Evolutionary conservation across 2,888 invertebrate genomes (phyloP).

Genomic region (Cryptocephalus primarius): DNA sequence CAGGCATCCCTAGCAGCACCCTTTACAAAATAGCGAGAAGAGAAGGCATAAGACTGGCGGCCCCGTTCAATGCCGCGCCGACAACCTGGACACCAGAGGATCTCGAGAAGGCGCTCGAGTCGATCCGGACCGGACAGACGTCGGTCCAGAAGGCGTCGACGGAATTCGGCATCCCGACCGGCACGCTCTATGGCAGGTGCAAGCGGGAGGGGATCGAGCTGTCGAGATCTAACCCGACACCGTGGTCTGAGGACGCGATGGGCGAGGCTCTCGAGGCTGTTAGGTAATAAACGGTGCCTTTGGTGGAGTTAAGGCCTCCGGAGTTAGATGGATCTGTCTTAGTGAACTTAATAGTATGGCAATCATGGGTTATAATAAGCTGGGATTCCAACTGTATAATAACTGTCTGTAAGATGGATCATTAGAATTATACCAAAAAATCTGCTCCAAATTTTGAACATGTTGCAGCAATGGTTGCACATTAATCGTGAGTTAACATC

Average conservation of each 20-base stretch:
- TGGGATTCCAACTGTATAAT: no score
- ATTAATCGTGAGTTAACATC: no score
- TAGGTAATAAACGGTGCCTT: slow-evolving; percentile 43
- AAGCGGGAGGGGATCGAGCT: slow-evolving; percentile 84
- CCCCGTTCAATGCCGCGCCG: slow-evolving; percentile 84
- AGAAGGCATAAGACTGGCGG: slow-evolving; percentile 79
- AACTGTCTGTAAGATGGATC: no score
- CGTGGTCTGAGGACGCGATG: slow-evolving; percentile 92
- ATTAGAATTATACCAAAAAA: no score
- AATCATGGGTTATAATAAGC: no score
- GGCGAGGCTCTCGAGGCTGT: slow-evolving; percentile 82
- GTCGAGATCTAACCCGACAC: slow-evolving; percentile 80
- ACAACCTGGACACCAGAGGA: slow-evolving; percentile 81
- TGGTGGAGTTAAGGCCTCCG: no score
- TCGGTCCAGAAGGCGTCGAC: slow-evolving; percentile 80
- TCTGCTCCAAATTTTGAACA: no score
- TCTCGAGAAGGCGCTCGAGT: slow-evolving; percentile 68
- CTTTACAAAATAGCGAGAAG: slow-evolving; percentile 84
- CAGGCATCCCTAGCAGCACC: slow-evolving; percentile 81
- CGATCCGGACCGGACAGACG: slow-evolving; percentile 68
- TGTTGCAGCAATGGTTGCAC: no score
- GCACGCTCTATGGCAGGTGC: slow-evolving; percentile 79
- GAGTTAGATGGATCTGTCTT: no score
- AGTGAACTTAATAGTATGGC: no score
- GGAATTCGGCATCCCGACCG: slow-evolving; percentile 80